Evolutionary conservation across 2,888 invertebrate genomes (phyloP).

Genomic region (Heliconius cydno): DNA sequence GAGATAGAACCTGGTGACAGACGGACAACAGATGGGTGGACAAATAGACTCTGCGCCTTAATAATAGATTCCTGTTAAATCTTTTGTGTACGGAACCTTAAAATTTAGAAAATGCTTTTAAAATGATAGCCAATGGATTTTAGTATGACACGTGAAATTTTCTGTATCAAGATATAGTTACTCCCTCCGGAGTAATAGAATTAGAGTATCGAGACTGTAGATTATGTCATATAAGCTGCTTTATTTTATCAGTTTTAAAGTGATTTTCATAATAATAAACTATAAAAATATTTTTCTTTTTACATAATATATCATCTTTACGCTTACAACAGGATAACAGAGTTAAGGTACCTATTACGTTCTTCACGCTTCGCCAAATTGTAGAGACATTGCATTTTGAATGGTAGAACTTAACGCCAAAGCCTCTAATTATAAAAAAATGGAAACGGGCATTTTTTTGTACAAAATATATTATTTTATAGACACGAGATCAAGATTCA

Average conservation of each 20-base stretch:
- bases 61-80: too few species aligned
- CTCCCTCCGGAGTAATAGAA: constrained; percentile 15
- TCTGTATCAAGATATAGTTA: constrained; percentile 10
- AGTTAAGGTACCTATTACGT: too few species aligned
- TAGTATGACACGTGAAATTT: constrained; percentile 1
- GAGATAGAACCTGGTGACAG: too few species aligned
- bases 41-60: too few species aligned
- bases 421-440: too few species aligned
- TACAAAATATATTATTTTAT: too few species aligned
- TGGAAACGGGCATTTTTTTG: too few species aligned
- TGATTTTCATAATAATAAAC: background rate
- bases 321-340: background rate
- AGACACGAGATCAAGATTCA: too few species aligned
- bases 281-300: background rate
- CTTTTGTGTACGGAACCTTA: too few species aligned
- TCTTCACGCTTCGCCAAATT: background rate
- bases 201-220: background rate
- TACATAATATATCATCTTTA: background rate
- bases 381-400: background rate
- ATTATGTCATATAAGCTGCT: background rate
- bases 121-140: constrained; percentile 24
- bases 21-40: too few species aligned
- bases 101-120: constrained; percentile 24
- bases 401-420: background rate
- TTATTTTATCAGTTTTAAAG: background rate